Evolutionary conservation across 2,797 vertebrate genomes (phyloP), one percentile per base, ranked within the genome.

Genomic region (Myotis myotis): DNA sequence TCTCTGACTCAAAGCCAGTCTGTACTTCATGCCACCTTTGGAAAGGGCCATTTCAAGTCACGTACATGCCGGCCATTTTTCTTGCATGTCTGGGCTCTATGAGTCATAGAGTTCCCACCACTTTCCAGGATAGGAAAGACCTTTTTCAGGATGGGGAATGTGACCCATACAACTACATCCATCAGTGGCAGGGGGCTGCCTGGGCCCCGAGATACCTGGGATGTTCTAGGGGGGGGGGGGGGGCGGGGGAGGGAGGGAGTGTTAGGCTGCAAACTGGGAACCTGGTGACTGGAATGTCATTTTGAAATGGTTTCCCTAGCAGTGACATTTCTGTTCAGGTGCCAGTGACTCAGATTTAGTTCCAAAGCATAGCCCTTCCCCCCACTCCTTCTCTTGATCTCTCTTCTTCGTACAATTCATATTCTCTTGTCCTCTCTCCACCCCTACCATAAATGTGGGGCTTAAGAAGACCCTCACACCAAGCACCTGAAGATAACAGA

Each of bases 271-370:
- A 71, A 51, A 89, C 62, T 91, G 70, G 47, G 55, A 94, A 79
- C 75, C 36, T 64, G 49, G 79, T 60, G 60, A 30, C 41, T 12
- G 12, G 8, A 33, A 41, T 85, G 86, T 78, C 62, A 55, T 86
- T 97, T 90, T 93, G 87, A 74, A 95, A 74, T 91, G 88, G 85
- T 94, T 86, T 92, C 38, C 71, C n/a, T 72, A 55, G 23, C 44
- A 53, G 72, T 70, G 76, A 83, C n/a, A 41, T 93, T 94, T 93
- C 41, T 90, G 51, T 82, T 70, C 44, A 85, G 81, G 55, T 81
- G 38, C 36, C 66, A 57, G 8, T 2, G 25, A 91, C 38, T 93
- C 38, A 38, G 36, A 33, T 44, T 38, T 87, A 22, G 22, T 71
- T 74, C 62, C 2, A 3, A 22, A 66, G 53, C 13, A 16, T 13